A percentile compares a stretch with the other conserved stretches of the same genome.
phyloP scores from a whole-genome alignment of 2,113 vertebrate genomes.

The Leptobrachium ailaonicum region DNA sequence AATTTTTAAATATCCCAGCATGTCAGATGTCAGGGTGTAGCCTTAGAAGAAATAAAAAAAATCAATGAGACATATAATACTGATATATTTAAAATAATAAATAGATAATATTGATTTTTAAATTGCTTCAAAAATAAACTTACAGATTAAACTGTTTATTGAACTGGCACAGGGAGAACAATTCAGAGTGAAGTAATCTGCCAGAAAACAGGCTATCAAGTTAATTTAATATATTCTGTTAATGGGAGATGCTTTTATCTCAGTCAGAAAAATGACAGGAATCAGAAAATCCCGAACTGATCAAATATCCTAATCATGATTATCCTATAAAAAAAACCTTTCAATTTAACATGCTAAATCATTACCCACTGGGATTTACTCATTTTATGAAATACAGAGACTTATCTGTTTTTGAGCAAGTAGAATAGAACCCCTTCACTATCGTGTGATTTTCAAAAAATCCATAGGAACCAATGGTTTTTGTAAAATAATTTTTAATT shows the following conservation, averaged over 20 bases:
- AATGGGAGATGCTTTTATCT: not conserved
- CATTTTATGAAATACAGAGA: too few species aligned
- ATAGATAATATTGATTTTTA: not conserved
- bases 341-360: too few species aligned
- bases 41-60: not conserved
- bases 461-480: too few species aligned
- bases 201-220: constrained; percentile 2
- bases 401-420: too few species aligned
- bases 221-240: constrained; percentile 25
- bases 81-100: constrained; percentile 3
- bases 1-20: not conserved
- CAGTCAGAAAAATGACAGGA: constrained; percentile 25
- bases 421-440: too few species aligned
- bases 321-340: not conserved
- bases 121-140: not conserved
- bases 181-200: not conserved
- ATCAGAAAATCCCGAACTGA: constrained; percentile 27
- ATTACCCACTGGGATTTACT: too few species aligned
- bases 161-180: not conserved
- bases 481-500: too few species aligned
- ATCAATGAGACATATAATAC: not conserved
- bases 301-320: constrained; percentile 1
- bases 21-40: not conserved
- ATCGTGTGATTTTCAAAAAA: too few species aligned
- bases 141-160: not conserved